A percentile compares a stretch with the other conserved stretches of the same genome.
Evolutionary conservation across 2,888 invertebrate species (phyloP).

Genomic region (Nephrotoma flavescens): DNA sequence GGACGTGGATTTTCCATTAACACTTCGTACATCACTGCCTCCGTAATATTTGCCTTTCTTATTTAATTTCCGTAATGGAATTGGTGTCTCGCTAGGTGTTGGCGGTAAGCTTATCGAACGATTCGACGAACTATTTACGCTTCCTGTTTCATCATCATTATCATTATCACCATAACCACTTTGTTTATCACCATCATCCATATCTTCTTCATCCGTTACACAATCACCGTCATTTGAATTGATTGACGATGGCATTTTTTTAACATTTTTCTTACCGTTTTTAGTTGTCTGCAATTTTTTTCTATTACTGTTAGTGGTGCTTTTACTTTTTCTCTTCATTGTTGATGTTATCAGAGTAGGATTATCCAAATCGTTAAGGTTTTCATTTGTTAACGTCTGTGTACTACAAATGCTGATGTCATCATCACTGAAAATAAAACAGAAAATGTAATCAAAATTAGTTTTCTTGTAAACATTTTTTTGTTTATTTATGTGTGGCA

Average conservation of each 20-base stretch:
- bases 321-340: slow-evolving; percentile 7
- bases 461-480: not conserved
- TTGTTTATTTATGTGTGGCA: not conserved
- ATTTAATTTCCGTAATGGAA: slow-evolving; percentile 7
- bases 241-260: not conserved
- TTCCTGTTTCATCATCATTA: slow-evolving; percentile 4
- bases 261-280: slow-evolving; percentile 5
- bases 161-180: slow-evolving; percentile 3
- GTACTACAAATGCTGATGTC: slow-evolving; percentile 12
- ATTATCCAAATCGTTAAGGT: slow-evolving; percentile 9
- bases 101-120: slow-evolving; percentile 11
- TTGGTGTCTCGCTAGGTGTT: slow-evolving; percentile 10
- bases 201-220: slow-evolving; percentile 5
- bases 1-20: not conserved
- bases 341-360: slow-evolving; percentile 5
- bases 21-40: slow-evolving; percentile 6
- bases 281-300: slow-evolving; percentile 4
- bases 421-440: slow-evolving; percentile 5
- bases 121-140: slow-evolving; percentile 4
- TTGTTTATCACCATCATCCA: slow-evolving; percentile 2
- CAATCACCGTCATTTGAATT: not conserved
- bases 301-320: not conserved
- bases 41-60: not conserved
- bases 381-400: slow-evolving; percentile 14
- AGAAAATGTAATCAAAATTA: not conserved